Base-by-base conservation (phyloP, 2,797 vertebrate species). In the Atherinosoma microstoma region DNA sequence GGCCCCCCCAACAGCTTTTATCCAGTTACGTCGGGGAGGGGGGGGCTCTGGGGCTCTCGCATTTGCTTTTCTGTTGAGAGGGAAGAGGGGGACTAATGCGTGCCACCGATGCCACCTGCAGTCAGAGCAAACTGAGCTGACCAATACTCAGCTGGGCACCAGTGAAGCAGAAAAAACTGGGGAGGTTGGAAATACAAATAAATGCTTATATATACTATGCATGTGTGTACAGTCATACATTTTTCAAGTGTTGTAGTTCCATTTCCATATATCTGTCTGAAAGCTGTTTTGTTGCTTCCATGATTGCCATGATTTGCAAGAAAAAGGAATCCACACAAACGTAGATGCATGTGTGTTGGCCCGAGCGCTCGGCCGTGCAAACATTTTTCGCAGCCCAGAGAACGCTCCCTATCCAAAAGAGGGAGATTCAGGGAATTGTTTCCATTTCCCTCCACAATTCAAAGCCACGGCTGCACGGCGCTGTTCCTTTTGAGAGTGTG, bases 41-140 rank as follows among this genome's bases (percentile, higher is more conserved):
- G 70, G 61, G 36, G 9, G 53, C 15, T 36, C 68, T 75, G 16
- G 67, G 74, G 63, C 59, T 32, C 73, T 74, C 54, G 27, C 47
- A 70, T 83, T 75, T 71, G 84, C 67, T 77, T 64, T 51, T 67
- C 60, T 5, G 24, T 58, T 35, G n/a, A 2, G 64, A 78, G 66
- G 64, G 9, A 49, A 27, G 69, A 42, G 64, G 78, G 65, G 56
- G 71, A 74, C 69, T 76, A 79, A 87, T 77, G 82, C 60, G 63
- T 81, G 83, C 90, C 87, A 77, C 84, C 51, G 32, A 81, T 78
- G 84, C 83, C 89, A 88, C 92, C 92, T 87, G 89, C 82, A 77
- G 90, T 75, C 62, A 77, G 53, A 76, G 76, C 70, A 85, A 89
- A 87, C 84, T 73, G 62, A 68, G 80, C 68, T 76, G 75, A 82